Evolutionary conservation across 2,113 vertebrate species (phyloP).

Genomic region (Alethe diademata): DNA sequence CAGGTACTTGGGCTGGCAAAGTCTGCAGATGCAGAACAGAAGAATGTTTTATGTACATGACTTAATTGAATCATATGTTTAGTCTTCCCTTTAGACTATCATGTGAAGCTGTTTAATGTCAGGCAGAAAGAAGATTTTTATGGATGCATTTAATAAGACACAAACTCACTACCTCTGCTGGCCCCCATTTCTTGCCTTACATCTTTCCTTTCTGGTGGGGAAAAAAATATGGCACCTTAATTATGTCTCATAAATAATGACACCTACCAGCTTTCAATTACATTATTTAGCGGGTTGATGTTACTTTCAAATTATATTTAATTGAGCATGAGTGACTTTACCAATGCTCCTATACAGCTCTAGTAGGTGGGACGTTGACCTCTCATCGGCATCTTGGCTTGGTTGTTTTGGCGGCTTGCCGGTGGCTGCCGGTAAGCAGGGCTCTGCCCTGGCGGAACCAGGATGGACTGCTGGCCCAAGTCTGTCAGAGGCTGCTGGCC

Average conservation of each 20-base stretch:
- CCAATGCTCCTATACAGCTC: neutral
- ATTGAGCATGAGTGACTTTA: neutral
- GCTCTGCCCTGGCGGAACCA: slow-evolving; percentile 63
- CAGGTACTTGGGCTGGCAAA: slow-evolving; percentile 54
- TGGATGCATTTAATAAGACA: slow-evolving; percentile 14
- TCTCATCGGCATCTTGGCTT: neutral
- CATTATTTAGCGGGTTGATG: neutral
- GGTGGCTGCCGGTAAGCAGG: slow-evolving; percentile 55
- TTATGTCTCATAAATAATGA: neutral
- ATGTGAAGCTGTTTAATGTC: slow-evolving; percentile 36
- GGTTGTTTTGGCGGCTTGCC: slow-evolving; percentile 24
- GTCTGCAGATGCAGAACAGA: slow-evolving; percentile 33
- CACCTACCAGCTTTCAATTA: neutral
- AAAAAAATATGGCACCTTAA: neutral
- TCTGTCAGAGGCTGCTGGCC: slow-evolving; percentile 52
- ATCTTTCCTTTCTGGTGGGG: neutral
- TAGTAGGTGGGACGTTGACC: slow-evolving; percentile 37
- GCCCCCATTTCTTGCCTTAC: neutral
- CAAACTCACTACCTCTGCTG: neutral
- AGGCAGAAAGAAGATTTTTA: slow-evolving; percentile 38
- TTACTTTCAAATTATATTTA: neutral
- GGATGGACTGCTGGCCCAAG: slow-evolving; percentile 54
- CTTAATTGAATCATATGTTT: slow-evolving; percentile 6
- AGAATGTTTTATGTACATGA: slow-evolving; percentile 14
- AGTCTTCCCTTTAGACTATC: slow-evolving; percentile 23